These are phyloP conservation scores for Calephelis virginiensis DNA, from an alignment of 1,140 invertebrate species.

Conservation along the genomic window DNA sequence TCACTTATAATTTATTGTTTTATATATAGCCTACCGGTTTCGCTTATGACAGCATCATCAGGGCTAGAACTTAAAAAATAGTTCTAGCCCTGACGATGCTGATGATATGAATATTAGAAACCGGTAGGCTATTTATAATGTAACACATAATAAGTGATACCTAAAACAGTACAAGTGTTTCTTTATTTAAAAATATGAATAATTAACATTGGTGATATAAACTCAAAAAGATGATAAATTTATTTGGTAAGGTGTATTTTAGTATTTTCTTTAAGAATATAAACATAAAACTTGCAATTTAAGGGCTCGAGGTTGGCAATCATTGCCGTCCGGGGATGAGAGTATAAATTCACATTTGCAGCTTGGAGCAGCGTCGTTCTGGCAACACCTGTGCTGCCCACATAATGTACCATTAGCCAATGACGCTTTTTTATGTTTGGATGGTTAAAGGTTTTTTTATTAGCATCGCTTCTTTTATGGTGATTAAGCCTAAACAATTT, in stretches of 20 bases:
- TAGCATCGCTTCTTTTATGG: constrained; percentile 9
- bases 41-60: too few species aligned
- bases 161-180: too few species aligned
- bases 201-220: too few species aligned
- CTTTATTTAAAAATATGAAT: too few species aligned
- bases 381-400: constrained; percentile 53
- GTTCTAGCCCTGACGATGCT: too few species aligned
- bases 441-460: constrained; percentile 19
- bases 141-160: too few species aligned
- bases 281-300: constrained; percentile 66
- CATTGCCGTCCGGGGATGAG: constrained; percentile 56
- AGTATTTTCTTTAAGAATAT: constrained; percentile 54
- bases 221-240: neutral
- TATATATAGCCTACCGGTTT: too few species aligned
- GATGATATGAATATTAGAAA: too few species aligned
- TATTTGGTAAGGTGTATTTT: constrained; percentile 3
- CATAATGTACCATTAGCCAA: constrained; percentile 50
- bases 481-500: constrained; percentile 9
- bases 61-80: too few species aligned
- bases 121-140: too few species aligned
- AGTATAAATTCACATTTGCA: constrained; percentile 73
- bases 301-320: constrained; percentile 61
- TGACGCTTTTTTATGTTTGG: constrained; percentile 36
- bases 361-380: constrained; percentile 43
- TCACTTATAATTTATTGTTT: too few species aligned